Evolutionary conservation across 2,888 invertebrate genomes (phyloP).

Genomic region (Chironomus tentans): DNA sequence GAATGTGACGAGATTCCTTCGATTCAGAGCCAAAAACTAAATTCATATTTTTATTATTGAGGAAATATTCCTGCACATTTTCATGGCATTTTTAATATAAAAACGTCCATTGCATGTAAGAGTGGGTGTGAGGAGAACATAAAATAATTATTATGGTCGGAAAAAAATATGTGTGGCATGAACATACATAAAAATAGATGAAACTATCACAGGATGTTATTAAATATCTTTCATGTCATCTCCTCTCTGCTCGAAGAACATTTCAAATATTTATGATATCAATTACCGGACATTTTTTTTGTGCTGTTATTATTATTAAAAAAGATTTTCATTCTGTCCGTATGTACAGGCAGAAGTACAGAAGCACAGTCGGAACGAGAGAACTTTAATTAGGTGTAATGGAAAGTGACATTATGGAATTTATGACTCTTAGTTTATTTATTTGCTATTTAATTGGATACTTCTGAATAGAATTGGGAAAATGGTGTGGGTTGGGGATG

Average conservation of each 20-base stretch:
- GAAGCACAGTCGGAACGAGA: neutral
- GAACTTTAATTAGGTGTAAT: conserved; percentile 21
- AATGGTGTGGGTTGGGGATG: too few relatives aligned
- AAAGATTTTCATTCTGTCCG: neutral
- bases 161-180: neutral
- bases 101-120: neutral
- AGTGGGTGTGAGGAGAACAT: too few relatives aligned
- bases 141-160: neutral
- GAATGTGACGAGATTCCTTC: neutral
- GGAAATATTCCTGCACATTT: neutral
- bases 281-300: conserved; percentile 19
- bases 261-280: conserved; percentile 26
- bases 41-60: neutral
- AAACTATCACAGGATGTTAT: neutral
- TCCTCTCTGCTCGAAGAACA: neutral
- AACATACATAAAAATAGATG: neutral
- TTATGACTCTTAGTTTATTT: conserved; percentile 18
- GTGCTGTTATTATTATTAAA: conserved; percentile 11
- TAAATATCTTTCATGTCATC: neutral
- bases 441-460: conserved; percentile 22
- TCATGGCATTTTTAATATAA: conserved; percentile 20
- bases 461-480: neutral
- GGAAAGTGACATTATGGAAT: conserved; percentile 20
- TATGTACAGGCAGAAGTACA: neutral
- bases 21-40: neutral